A percentile compares a stretch with the other conserved stretches of the same genome.
Conservation (phyloP, 2,888 invertebrate genomes). For the Aporophyla nigra region DNA sequence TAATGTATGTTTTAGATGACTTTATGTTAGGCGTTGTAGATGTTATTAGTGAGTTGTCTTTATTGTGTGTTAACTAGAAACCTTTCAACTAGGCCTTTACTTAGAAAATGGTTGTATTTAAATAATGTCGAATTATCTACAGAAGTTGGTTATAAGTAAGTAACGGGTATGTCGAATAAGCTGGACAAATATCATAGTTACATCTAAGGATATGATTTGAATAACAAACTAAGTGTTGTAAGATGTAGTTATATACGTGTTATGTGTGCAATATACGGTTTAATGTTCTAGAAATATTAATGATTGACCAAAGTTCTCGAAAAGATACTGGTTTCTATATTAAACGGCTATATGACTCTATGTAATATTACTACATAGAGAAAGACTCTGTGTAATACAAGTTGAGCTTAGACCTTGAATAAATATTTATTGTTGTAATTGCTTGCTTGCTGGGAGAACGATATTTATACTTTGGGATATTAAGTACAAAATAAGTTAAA, state of each 20-base stretch:
- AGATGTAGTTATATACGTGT: slow-evolving; percentile 52
- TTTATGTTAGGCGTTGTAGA: slow-evolving; percentile 58
- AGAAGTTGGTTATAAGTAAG: slow-evolving; percentile 40
- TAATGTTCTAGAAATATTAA: slow-evolving; percentile 40
- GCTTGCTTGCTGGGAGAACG: slow-evolving; percentile 30
- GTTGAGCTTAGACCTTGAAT: slow-evolving; percentile 27
- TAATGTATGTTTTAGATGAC: slow-evolving; percentile 55
- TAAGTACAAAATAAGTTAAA: slow-evolving; percentile 48
- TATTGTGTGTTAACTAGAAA: slow-evolving; percentile 42
- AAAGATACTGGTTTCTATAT: slow-evolving; percentile 37
- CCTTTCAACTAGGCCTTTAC: slow-evolving; percentile 50
- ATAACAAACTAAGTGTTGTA: slow-evolving; percentile 43
- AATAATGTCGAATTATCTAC: slow-evolving; percentile 52
- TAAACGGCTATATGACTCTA: slow-evolving; percentile 17
- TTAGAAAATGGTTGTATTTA: slow-evolving; percentile 60
- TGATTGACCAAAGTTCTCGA: slow-evolving; percentile 46
- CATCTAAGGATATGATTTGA: slow-evolving; percentile 42
- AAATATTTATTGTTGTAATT: slow-evolving; percentile 44
- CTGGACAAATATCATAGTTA: slow-evolving; percentile 39
- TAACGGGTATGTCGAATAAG: slow-evolving; percentile 61
- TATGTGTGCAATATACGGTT: slow-evolving; percentile 49
- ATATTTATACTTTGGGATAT: slow-evolving; percentile 45
- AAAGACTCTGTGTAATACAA: slow-evolving; percentile 30
- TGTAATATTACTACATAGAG: slow-evolving; percentile 33
- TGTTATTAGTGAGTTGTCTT: slow-evolving; percentile 48